Conservation (phyloP, 2,797 vertebrate genomes). For the Brachymystax lenok region DNA sequence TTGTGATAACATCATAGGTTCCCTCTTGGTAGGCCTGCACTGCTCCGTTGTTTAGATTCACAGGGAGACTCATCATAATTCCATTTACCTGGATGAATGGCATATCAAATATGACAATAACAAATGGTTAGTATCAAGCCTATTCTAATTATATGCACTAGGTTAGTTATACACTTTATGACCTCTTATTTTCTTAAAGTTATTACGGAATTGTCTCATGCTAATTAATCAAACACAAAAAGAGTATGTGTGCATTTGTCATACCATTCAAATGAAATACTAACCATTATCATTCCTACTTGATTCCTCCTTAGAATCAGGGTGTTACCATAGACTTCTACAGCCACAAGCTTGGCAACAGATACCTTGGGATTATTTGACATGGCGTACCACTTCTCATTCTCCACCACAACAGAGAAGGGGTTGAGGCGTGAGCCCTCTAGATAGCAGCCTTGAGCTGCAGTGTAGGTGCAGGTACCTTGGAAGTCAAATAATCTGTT, state of each 20-base stretch:
- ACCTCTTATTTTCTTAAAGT: too few relatives aligned
- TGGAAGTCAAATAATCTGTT: constrained; percentile 43
- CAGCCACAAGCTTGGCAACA: constrained; percentile 41
- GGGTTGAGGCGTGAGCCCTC: constrained; percentile 20
- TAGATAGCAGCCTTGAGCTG: constrained; percentile 43
- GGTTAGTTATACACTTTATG: too few relatives aligned
- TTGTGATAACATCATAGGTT: constrained; percentile 34
- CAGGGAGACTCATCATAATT: constrained; percentile 42
- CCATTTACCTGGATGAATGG: constrained; percentile 56
- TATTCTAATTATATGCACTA: too few relatives aligned
- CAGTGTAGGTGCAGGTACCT: constrained; percentile 59
- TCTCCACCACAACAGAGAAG: constrained; percentile 57
- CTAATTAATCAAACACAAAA: too few relatives aligned
- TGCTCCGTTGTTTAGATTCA: constrained; percentile 34
- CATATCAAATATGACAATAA: neutral
- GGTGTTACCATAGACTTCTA: constrained; percentile 42
- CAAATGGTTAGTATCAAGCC: neutral
- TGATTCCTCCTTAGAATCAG: constrained; percentile 47
- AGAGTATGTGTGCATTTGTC: too few relatives aligned
- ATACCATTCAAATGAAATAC: neutral
- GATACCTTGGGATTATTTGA: constrained; percentile 36
- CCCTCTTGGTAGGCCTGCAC: constrained; percentile 55
- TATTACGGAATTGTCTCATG: too few relatives aligned
- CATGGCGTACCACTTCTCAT: constrained; percentile 40
- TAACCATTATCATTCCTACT: constrained; percentile 49